Base-by-base conservation (phyloP, 2,113 vertebrate species). In the Sebastes fasciatus region DNA sequence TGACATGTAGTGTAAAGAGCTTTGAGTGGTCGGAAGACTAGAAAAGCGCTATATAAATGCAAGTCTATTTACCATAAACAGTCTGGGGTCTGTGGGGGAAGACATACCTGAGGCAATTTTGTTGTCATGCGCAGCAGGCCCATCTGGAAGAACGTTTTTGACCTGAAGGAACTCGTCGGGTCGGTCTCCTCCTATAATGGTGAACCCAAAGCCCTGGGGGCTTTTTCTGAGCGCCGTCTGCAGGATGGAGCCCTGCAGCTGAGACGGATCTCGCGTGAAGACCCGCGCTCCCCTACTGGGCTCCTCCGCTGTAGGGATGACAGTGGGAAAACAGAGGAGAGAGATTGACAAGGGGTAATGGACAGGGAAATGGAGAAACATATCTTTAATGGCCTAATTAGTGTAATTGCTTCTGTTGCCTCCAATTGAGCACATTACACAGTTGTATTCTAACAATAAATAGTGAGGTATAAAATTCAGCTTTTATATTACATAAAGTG, bases 161-260 rank as follows among this genome's bases (percentile, higher is more conserved):
- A 99, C 97, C 90, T 99, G 98, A 0, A 99, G 96, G 91, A 99
- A 99, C 91, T 99, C 98, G 42, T 99, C 98, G 1, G 97, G 97
- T 48, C 98, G 95, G 88, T 99, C 98, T 68, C 98, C 98, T n/a
- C 98, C 98, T 1, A 99, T 99, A 79, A 99, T 99, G 57, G 98
- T 99, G 84, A 99, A 99, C 45, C 98, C 98, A 83, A 99, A 99
- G 1, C 98, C 98, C 95, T 98, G 97, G 0, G 95, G 80, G 64
- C 98, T 98, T 91, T 99, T 99, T 55, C 96, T 96, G 52, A 99
- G 91, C 0, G 97, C 95, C 0, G 98, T 97, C 76, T 95, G 95
- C 71, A 99, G 92, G 23, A 98, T 94, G 2, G 95, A 91, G 58
- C 98, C 98, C 88, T 96, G 97, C 9, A 99, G 96, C 88, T 98